Conservation (phyloP, 2,888 invertebrate species). For the Chloroclystis v-ata region DNA sequence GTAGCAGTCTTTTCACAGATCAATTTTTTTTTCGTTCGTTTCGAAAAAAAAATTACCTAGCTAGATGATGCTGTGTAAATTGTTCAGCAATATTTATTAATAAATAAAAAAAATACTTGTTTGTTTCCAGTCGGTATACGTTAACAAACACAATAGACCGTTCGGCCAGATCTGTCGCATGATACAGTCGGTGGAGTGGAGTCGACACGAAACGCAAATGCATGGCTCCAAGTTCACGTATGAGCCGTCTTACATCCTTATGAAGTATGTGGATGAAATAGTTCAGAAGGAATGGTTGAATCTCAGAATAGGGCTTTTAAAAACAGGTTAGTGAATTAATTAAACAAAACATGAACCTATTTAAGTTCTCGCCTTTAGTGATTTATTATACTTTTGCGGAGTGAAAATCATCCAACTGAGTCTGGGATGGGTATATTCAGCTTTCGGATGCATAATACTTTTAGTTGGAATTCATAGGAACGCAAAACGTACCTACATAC, state of each 20-base stretch:
- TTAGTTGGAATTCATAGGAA: too few species aligned
- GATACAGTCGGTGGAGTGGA: conserved; percentile 49
- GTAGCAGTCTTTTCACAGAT: too few species aligned
- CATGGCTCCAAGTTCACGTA: conserved; percentile 31
- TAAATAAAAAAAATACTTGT: too few species aligned
- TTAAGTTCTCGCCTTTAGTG: not conserved
- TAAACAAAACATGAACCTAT: not conserved
- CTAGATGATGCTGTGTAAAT: too few species aligned
- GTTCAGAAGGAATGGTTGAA: conserved; percentile 72
- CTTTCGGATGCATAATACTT: too few species aligned
- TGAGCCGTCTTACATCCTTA: conserved; percentile 53
- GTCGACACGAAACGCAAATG: conserved; percentile 25
- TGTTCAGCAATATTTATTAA: too few species aligned
- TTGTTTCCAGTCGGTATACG: conserved; percentile 40
- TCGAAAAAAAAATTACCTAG: too few species aligned
- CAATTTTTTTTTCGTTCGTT: too few species aligned
- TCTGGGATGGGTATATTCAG: too few species aligned
- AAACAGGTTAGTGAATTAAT: conserved; percentile 47
- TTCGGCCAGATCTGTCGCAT: conserved; percentile 46
- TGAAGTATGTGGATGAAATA: conserved; percentile 65
- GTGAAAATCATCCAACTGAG: too few species aligned
- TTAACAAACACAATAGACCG: conserved; percentile 32
- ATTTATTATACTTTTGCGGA: too few species aligned
- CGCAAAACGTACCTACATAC: too few species aligned
- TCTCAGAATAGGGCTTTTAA: conserved; percentile 48